phyloP scores from a whole-genome alignment of 1,140 invertebrate genomes.

The Drosophila ohnishii region DNA sequence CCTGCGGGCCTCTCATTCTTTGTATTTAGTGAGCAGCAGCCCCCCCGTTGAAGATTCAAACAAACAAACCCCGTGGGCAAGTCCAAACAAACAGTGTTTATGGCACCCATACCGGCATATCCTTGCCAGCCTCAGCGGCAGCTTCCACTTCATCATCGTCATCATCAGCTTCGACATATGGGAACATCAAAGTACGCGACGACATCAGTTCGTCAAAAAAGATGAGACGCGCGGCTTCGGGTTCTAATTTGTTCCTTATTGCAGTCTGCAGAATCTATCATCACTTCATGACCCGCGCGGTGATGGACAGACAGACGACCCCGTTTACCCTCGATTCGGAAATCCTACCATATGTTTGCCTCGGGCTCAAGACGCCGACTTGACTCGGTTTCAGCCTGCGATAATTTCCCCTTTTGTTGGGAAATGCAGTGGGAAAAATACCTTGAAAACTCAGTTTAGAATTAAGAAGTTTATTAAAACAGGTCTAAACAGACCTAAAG shows the following conservation, averaged over 20 bases:
- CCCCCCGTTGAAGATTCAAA: slow-evolving; percentile 34
- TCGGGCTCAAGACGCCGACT: slow-evolving; percentile 24
- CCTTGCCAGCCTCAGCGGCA: slow-evolving; percentile 47
- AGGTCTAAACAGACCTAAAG: too few relatives aligned
- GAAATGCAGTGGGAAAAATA: slow-evolving; percentile 2
- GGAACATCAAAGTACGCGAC: slow-evolving; percentile 65
- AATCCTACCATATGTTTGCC: slow-evolving; percentile 50
- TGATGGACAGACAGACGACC: slow-evolving; percentile 18
- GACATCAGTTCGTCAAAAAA: slow-evolving; percentile 74
- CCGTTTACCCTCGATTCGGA: slow-evolving; percentile 24
- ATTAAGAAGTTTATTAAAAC: neutral
- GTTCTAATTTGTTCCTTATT: slow-evolving; percentile 59
- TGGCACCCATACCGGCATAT: slow-evolving; percentile 25
- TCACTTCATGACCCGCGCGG: slow-evolving; percentile 38
- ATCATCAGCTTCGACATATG: slow-evolving; percentile 13
- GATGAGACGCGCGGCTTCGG: slow-evolving; percentile 39
- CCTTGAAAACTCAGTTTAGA: fast-evolving
- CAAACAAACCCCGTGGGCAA: slow-evolving; percentile 47
- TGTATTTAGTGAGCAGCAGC: neutral
- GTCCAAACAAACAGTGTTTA: slow-evolving; percentile 49
- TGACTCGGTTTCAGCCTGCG: slow-evolving; percentile 24
- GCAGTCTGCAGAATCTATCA: slow-evolving; percentile 60
- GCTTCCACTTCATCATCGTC: slow-evolving; percentile 28
- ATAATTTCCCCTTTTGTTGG: slow-evolving; percentile 27
- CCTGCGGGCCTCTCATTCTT: slow-evolving; percentile 9